Base-by-base conservation (phyloP, 2,888 invertebrate genomes). In the Gymnosoma rotundatum region DNA sequence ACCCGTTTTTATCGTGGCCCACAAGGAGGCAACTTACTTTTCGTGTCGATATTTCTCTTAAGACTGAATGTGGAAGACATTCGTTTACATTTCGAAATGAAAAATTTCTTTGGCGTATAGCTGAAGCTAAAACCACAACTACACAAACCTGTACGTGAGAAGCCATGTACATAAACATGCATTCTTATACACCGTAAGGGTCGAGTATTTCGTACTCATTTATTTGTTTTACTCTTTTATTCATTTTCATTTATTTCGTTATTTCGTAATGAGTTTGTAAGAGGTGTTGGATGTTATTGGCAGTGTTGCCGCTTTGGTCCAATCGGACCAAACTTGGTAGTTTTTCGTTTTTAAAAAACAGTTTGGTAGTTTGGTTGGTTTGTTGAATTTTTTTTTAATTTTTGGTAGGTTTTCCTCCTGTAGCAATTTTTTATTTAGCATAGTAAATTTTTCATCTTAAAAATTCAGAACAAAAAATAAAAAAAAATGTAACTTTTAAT, bases 11-110 rank as follows among this genome's bases (percentile, higher is more conserved):
- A n/a, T 75, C 50, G 61, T 66, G 79, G 82, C 83, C 86, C 86
- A 86, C 82, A 73, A 78, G 82, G 76, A 86, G 83, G 83, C 86
- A 89, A 90, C 91, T 91, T 91, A 91, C 91, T 91, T 90, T 89
- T 91, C 91, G 91, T 91, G 91, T 91, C 91, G 91, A 91, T 90
- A 90, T 90, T 91, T 90, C 91, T 89, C 91, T 90, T 89, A 88
- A 91, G 91, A 90, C 91, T 91, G 60, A 86, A 88, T 83, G 83
- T 79, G 74, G 83, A 81, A 69, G 75, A 79, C 83, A 69, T 78
- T 83, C 85, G 83, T 73, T 76, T 67, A 2, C 7, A 70, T 78
- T 64, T 58, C 58, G 67, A 60, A 52, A 69, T 84, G 85, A 83
- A 79, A 69, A 86, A 78, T 66, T 80, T 69, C 64, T 78, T 83